Evolutionary conservation across 2,113 vertebrate genomes (phyloP).

Genomic region (Felis chaus): DNA sequence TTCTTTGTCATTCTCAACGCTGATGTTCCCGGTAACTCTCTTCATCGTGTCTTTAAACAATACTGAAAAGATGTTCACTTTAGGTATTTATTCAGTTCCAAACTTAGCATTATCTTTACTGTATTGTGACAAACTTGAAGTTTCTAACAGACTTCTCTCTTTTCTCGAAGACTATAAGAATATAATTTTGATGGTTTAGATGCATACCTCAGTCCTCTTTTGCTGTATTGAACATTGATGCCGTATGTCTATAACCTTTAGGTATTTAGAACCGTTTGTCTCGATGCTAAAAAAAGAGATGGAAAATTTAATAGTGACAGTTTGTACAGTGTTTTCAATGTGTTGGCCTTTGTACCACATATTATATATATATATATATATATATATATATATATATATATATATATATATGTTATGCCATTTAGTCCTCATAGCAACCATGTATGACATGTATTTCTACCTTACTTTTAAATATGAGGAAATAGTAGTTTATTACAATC

Average conservation of each 20-base stretch:
- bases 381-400: not conserved
- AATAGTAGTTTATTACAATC: not conserved
- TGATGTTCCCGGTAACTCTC: not conserved
- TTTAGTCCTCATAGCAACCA: not conserved
- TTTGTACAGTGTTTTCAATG: constrained; percentile 5
- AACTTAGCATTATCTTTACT: not conserved
- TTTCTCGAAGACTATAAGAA: not conserved
- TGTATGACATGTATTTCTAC: not conserved
- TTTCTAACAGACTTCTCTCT: not conserved
- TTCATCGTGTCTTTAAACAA: not conserved
- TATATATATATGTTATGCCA: not conserved
- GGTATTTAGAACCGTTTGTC: not conserved
- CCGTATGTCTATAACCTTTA: not conserved
- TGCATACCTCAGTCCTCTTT: not conserved
- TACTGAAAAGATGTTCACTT: not conserved
- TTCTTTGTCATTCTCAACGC: not conserved
- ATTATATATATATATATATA: not conserved
- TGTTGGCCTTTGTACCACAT: not conserved
- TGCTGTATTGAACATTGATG: not conserved
- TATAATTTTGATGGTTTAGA: not conserved
- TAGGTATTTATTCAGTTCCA: not conserved
- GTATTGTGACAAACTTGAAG: not conserved
- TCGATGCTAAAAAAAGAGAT: not conserved
- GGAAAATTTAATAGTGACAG: not conserved
- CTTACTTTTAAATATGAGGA: not conserved